Evolutionary conservation across 2,888 invertebrate species (phyloP), one percentile per base, ranked within the genome.

Genomic region (Spodoptera littoralis): DNA sequence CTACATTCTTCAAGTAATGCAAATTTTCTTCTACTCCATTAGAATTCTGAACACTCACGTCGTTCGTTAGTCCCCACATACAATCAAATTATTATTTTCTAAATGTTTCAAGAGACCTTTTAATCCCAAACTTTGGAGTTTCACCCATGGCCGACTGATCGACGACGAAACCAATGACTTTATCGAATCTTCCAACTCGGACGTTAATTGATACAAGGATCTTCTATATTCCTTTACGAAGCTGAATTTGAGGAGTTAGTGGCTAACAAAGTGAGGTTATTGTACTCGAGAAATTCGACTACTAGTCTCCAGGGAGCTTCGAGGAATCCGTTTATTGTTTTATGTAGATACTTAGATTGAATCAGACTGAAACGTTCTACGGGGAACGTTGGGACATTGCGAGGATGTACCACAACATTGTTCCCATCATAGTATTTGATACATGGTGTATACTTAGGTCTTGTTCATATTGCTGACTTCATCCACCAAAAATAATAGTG

Each of bases 321-420:
- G 43, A n/a, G 36, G 11, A 41, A 56, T 59, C 55, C 50, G 51
- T 65, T 70, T 48, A 75, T 75, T 75, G 66, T 60, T 67, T 76
- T 51, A 66, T 61, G 57, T 66, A 56, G 51, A 65, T 56, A 73
- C 48, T 58, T 55, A 49, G 54, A 74, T 69, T 70, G 53, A 57
- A 64, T 60, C 54, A 47, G 45, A 57, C 45, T 12, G 41, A 55
- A 54, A 48, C 43, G 36, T 58, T 51, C 36, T 49, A 51, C 12
- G 52, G 55, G 43, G 46, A 52, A 44, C 11, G 9, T 36, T 8
- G 45, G 5, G 27, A 42, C 42, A 56, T 49, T 58, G 53, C 22
- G 24, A 12, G 43, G 8, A 11, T 42, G 6, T 27, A 13, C 36
- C 36, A 36, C 36, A 36, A 36, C 9, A 9, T 36, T 36, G 8